Percentiles rank a stretch among this genome's conserved stretches.
Conservation (phyloP, 2,797 vertebrate genomes). For the Tokudaia muenninki region DNA sequence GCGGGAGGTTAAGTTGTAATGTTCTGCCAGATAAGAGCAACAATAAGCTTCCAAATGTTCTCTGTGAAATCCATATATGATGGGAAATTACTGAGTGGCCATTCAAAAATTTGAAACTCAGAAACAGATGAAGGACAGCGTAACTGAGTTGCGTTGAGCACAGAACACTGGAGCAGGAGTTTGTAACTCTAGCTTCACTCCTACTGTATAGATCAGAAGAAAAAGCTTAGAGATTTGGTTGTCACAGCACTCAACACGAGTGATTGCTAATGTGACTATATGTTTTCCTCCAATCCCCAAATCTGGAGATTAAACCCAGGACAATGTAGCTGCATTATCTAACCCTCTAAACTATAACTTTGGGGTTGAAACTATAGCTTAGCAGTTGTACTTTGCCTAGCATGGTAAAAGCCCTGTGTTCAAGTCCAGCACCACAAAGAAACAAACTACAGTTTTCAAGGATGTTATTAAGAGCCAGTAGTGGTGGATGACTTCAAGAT, state of each 20-base stretch:
- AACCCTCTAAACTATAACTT: neutral
- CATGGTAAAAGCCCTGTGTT: neutral
- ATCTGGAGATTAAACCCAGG: neutral
- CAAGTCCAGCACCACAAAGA: neutral
- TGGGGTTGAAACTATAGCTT: neutral
- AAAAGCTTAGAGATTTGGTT: neutral
- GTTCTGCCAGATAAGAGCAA: neutral
- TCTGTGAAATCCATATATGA: neutral
- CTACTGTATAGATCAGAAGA: neutral
- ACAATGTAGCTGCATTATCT: neutral
- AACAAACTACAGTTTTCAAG: neutral
- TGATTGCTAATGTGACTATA: neutral
- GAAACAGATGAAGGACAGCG: neutral
- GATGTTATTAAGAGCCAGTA: neutral
- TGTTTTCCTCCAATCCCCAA: neutral
- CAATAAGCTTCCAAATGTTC: neutral
- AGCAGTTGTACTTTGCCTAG: neutral
- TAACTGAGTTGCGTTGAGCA: neutral
- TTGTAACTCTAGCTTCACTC: neutral
- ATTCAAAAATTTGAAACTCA: neutral
- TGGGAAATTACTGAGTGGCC: neutral
- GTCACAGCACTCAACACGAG: rapidly evolving
- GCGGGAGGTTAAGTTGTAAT: neutral
- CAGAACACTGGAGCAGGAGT: neutral
- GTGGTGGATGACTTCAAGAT: neutral